Conservation (phyloP, 2,797 vertebrate genomes). For the Diplodus sargus region DNA sequence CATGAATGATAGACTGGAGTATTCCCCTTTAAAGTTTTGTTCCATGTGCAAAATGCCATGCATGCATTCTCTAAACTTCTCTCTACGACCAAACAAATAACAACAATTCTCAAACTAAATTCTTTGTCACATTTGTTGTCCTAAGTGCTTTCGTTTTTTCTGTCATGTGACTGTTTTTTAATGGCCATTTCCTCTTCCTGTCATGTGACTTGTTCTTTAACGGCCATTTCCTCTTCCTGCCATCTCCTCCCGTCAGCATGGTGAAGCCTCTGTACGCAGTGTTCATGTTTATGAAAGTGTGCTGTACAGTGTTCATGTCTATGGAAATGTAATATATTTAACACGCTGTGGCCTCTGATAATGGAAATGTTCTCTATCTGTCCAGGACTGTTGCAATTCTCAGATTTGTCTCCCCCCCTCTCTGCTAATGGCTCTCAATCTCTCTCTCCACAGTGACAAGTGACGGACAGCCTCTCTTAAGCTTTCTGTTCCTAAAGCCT, state of each 20-base stretch:
- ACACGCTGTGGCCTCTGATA: conserved; percentile 77
- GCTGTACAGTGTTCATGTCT: conserved; percentile 87
- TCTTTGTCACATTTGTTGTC: conserved; percentile 91
- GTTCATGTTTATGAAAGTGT: conserved; percentile 87
- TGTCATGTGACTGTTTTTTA: conserved; percentile 85
- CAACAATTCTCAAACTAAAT: conserved; percentile 84
- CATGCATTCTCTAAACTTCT: conserved; percentile 93
- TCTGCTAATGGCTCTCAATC: conserved; percentile 87
- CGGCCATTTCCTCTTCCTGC: conserved; percentile 87
- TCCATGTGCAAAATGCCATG: conserved; percentile 93
- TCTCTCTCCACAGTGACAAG: conserved; percentile 88
- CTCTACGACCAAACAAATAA: conserved; percentile 87
- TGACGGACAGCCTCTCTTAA: conserved; percentile 82
- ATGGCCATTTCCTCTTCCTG: conserved; percentile 86
- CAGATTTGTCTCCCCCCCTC: conserved; percentile 75
- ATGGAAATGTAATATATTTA: conserved; percentile 77
- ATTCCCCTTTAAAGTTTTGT: conserved; percentile 95
- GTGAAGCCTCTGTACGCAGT: conserved; percentile 90
- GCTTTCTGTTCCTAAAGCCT: conserved; percentile 82
- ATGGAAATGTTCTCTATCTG: conserved; percentile 76
- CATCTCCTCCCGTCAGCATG: conserved; percentile 89
- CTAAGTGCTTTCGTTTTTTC: conserved; percentile 88
- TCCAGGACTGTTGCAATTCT: conserved; percentile 73
- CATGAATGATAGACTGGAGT: conserved; percentile 81
- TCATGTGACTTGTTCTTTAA: conserved; percentile 85